A percentile compares a stretch with the other conserved stretches of the same genome.
Conservation (phyloP, 2,888 invertebrate genomes). For the Cataglyphis rosenhaueri region DNA sequence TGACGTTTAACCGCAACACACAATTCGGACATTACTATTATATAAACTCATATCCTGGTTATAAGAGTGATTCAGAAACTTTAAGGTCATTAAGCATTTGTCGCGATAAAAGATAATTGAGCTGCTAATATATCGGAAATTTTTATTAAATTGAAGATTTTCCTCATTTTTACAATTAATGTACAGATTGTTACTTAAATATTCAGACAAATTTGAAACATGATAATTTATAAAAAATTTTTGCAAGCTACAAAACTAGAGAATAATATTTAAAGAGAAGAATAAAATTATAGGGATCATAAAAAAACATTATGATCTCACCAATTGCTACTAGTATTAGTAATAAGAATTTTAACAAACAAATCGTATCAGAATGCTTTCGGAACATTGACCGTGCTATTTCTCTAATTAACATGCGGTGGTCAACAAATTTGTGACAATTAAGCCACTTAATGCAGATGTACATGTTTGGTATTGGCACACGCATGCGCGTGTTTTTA, state of each 20-base stretch:
- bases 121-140: slow-evolving; percentile 10
- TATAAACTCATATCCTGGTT: slow-evolving; percentile 76
- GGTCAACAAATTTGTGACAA: slow-evolving; percentile 73
- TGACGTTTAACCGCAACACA: slow-evolving; percentile 54
- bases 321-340: background rate
- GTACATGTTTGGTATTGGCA: slow-evolving; percentile 24
- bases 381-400: slow-evolving; percentile 35
- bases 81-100: slow-evolving; percentile 69
- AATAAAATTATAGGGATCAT: background rate
- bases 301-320: background rate
- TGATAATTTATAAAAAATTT: background rate
- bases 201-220: background rate
- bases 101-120: slow-evolving; percentile 58
- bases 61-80: slow-evolving; percentile 66
- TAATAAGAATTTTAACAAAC: background rate
- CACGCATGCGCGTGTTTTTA: slow-evolving; percentile 53
- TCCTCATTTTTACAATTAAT: background rate
- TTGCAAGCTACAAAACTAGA: background rate
- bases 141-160: slow-evolving; percentile 15
- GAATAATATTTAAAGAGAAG: background rate
- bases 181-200: background rate
- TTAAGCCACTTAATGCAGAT: slow-evolving; percentile 72
- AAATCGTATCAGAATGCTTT: background rate
- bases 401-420: slow-evolving; percentile 53
- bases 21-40: slow-evolving; percentile 72